phyloP scores from a whole-genome alignment of 23 tunicate genomes.

The Styela plicata region DNA sequence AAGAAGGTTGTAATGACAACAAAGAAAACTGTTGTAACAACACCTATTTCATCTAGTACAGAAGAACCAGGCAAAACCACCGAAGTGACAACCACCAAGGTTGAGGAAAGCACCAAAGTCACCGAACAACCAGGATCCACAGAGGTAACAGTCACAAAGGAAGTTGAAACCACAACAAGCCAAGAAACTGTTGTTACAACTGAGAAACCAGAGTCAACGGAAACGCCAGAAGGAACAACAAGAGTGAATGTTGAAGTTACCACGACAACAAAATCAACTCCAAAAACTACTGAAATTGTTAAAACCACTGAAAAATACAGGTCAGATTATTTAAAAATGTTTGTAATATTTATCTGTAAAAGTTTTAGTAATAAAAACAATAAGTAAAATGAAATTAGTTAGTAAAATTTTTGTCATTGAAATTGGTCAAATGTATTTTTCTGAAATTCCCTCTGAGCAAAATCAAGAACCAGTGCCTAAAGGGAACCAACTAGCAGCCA shows the following conservation, averaged over 20 bases:
- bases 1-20: conserved; percentile 44
- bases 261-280: conserved; percentile 32
- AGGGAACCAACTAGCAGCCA: too few species aligned
- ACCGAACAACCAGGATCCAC: conserved; percentile 40
- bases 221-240: not conserved
- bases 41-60: conserved; percentile 19
- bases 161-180: conserved; percentile 52
- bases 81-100: conserved; percentile 33
- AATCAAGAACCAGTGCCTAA: too few species aligned
- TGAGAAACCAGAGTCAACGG: not conserved
- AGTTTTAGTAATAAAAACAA: too few species aligned
- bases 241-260: conserved; percentile 38
- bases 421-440: too few species aligned
- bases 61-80: conserved; percentile 30
- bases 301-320: conserved; percentile 30
- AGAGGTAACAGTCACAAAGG: conserved; percentile 24
- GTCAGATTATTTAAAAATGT: not conserved
- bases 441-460: too few species aligned
- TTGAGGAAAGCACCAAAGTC: conserved; percentile 34
- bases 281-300: conserved; percentile 48
- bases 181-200: conserved; percentile 47
- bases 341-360: too few species aligned
- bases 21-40: conserved; percentile 17
- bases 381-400: too few species aligned
- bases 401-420: too few species aligned